Evolutionary conservation across 2,888 invertebrate species (phyloP), one percentile per base, ranked within the genome.

Genomic region (Lypha dubia): DNA sequence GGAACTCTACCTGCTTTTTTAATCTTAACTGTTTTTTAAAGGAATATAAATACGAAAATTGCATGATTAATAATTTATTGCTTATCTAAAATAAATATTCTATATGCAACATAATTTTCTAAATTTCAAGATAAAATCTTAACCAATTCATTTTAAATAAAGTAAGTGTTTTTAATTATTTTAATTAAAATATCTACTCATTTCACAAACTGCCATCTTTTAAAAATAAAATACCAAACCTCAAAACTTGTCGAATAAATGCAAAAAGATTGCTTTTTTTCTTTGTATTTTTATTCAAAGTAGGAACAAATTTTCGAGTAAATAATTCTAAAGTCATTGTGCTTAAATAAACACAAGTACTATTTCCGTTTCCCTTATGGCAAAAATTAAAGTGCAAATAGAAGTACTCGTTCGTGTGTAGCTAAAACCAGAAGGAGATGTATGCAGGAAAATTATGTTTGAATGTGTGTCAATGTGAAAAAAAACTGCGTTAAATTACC

Each of bases 351-450:
- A 20, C 74, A 68, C 60, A 70, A 67, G 51, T 77, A 73, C 56
- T 44, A 73, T 73, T 77, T 83, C 82, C 77, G 71, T 62, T 77
- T 77, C 77, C 77, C 15, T 46, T 83, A 22, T 20, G 2, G 38
- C 32, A 79, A 68, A 68, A 17, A 53, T 17, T 35, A 41, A 20
- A 70, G 5, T 20, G 41, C 24, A 56, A 53, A 49, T 49, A 80
- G 41, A 38, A 58, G 24, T 1, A 32, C 5, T 8, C 28, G 0
- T 4, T n/a, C 5, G 8, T 63, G 8, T 28, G 28, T n/a, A 35
- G 24, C 13, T 28, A n/a, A 32, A 53, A 35, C 51, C 22, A 49
- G n/a, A 38, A 58, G 38, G 8, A 35, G 60, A 15, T 68, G 51
- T 22, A 35, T 20, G 17, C n/a, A 28, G 24, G 38, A 28, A 44